Percentiles rank a stretch among this genome's conserved stretches.
These are phyloP conservation scores for Rugalucina vietnamica DNA, from an alignment of 2,888 invertebrate genomes.

Conservation along the genomic window DNA sequence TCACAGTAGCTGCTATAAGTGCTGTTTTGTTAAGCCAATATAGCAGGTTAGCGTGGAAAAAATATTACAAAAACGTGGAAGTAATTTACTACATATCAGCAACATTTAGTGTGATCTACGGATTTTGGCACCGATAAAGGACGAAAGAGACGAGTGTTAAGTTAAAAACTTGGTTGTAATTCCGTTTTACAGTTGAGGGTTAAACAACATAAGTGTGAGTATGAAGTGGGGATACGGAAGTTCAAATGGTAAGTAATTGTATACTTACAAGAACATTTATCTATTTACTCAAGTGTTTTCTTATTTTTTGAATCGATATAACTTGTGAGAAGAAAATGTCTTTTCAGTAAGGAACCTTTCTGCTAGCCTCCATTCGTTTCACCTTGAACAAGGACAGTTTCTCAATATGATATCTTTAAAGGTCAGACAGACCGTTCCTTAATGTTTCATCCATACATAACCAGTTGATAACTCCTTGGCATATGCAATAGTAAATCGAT, in stretches of 20 bases:
- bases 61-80: no score
- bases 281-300: neutral
- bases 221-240: neutral
- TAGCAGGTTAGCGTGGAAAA: no score
- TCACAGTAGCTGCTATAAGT: no score
- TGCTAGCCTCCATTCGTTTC: neutral
- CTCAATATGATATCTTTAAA: neutral
- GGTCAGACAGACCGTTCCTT: neutral
- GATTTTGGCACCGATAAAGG: no score
- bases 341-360: no score
- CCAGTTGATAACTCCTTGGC: neutral
- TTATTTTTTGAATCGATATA: neutral
- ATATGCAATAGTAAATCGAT: neutral
- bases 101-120: no score
- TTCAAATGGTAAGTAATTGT: neutral
- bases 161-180: no score
- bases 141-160: no score
- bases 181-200: no score
- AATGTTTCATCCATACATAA: neutral
- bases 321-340: neutral
- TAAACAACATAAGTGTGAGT: no score
- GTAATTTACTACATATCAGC: no score
- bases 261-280: neutral
- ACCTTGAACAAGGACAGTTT: neutral
- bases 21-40: no score